A percentile compares a stretch with the other conserved stretches of the same genome.
Conservation (phyloP, 37 sponge, comb jelly and placozoan genomes). For the Eunapius fragilis region DNA sequence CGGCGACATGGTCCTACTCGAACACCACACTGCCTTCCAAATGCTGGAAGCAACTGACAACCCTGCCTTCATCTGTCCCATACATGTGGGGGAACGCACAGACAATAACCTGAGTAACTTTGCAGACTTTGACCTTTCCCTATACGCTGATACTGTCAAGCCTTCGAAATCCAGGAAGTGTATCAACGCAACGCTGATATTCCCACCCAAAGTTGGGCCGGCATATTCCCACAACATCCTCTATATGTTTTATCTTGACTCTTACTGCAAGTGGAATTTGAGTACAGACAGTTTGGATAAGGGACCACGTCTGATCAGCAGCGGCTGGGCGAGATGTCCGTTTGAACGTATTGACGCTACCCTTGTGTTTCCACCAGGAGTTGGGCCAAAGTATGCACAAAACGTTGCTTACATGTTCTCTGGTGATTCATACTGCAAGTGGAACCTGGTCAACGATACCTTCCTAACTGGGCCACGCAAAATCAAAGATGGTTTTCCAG, state of each 20-base stretch:
- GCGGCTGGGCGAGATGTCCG: background rate
- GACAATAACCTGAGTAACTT: background rate
- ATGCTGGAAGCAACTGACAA: background rate
- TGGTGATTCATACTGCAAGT: background rate
- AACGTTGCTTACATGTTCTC: background rate
- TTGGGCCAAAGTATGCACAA: background rate
- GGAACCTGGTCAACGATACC: background rate
- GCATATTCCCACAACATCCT: background rate
- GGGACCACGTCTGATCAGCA: background rate
- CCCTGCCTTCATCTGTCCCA: background rate
- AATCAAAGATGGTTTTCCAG: background rate
- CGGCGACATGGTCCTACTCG: background rate
- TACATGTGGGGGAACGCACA: background rate
- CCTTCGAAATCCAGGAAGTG: background rate
- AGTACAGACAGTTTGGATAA: background rate
- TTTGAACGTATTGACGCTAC: background rate
- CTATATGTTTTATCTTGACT: background rate
- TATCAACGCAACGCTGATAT: background rate
- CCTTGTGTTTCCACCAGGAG: background rate
- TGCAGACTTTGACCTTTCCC: background rate
- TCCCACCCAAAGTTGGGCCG: background rate
- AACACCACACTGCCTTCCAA: background rate
- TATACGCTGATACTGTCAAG: background rate
- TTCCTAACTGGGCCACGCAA: background rate
- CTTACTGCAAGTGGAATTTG: background rate